phyloP scores from a whole-genome alignment of 2,888 invertebrate genomes.

The Lochmaea capreae region DNA sequence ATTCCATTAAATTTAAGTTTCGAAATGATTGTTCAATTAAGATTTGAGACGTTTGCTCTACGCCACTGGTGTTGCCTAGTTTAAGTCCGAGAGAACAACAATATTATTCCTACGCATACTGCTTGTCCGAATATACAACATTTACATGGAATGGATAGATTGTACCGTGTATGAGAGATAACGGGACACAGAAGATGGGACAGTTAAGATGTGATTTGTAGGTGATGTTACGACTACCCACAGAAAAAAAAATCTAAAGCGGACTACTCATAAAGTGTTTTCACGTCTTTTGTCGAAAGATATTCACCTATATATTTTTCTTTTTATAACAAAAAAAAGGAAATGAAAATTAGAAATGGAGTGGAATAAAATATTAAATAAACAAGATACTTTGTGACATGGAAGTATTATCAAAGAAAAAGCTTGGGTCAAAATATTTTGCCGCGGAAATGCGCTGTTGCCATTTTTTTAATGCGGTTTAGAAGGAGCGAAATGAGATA shows the following conservation, averaged over 20 bases:
- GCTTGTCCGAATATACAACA: conserved; percentile 10
- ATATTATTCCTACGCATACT: not conserved
- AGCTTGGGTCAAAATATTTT: no score
- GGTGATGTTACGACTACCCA: conserved; percentile 9
- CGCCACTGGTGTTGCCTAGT: conserved; percentile 5
- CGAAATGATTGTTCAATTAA: not conserved
- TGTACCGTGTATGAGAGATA: conserved; percentile 12
- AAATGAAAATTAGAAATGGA: no score
- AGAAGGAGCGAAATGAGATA: no score
- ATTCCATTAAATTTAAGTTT: no score
- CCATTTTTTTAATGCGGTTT: no score
- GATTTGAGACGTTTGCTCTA: not conserved
- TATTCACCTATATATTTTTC: no score
- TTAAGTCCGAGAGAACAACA: not conserved
- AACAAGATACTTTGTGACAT: no score
- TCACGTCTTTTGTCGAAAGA: no score
- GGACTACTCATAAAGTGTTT: not conserved
- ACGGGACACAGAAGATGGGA: conserved; percentile 33
- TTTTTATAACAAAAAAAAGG: no score
- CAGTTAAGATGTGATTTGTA: conserved; percentile 31
- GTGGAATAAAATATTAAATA: no score
- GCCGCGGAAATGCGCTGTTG: no score
- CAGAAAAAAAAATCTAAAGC: not conserved
- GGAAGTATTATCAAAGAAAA: no score
- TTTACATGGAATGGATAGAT: conserved; percentile 4